A percentile compares a stretch with the other conserved stretches of the same genome.
Conservation (phyloP, 2,797 vertebrate genomes). For the Arrhamphus sclerolepis region DNA sequence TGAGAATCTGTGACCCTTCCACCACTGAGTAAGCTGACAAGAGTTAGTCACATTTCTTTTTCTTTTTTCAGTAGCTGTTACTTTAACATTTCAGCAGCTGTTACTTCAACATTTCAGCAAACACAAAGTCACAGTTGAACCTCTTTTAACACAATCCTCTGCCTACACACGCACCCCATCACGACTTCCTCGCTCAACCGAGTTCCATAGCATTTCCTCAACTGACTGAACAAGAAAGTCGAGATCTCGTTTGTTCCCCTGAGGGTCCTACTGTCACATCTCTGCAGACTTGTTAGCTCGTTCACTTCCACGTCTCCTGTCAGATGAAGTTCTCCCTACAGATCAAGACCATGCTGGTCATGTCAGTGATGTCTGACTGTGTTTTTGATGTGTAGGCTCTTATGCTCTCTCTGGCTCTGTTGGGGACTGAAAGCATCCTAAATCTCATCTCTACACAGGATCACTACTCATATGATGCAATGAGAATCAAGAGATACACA, state of each 20-base stretch:
- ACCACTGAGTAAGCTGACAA: too few relatives aligned
- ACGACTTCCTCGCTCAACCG: slow-evolving; percentile 13
- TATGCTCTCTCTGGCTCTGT: slow-evolving; percentile 3
- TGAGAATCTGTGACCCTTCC: too few relatives aligned
- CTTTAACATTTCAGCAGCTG: not conserved
- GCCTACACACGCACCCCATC: not conserved
- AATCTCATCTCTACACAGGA: not conserved
- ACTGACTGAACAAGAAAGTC: slow-evolving; percentile 16
- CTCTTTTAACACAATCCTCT: slow-evolving; percentile 3
- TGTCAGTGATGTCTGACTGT: slow-evolving; percentile 27
- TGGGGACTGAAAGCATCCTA: slow-evolving; percentile 1
- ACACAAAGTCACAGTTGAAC: slow-evolving; percentile 2
- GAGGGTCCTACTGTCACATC: slow-evolving; percentile 24
- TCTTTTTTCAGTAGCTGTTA: not conserved
- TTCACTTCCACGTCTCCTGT: slow-evolving; percentile 40
- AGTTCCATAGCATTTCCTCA: slow-evolving; percentile 26
- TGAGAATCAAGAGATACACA: too few relatives aligned
- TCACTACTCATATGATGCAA: too few relatives aligned
- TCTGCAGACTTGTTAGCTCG: slow-evolving; percentile 53
- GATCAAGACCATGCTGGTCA: slow-evolving; percentile 34
- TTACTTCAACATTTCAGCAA: slow-evolving; percentile 1
- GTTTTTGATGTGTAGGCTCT: slow-evolving; percentile 33
- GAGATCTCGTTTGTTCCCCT: slow-evolving; percentile 24
- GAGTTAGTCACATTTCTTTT: too few relatives aligned
- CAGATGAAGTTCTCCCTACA: slow-evolving; percentile 35